Conservation (phyloP, 2,888 invertebrate species). For the Lithodes maja region DNA sequence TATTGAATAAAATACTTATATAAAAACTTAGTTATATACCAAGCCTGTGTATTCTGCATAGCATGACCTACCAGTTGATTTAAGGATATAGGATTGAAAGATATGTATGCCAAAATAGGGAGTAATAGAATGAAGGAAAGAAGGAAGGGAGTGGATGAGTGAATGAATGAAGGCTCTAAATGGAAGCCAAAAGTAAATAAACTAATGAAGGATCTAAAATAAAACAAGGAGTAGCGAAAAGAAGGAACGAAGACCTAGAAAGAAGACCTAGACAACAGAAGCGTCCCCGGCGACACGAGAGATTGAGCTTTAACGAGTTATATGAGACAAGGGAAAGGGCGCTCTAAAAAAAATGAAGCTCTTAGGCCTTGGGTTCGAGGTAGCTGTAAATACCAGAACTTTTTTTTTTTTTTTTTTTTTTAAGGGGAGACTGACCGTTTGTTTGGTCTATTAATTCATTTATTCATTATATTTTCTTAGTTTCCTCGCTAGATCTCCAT, state of each 20-base stretch:
- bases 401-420: constrained; percentile 1
- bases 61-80: too few species aligned
- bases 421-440: not conserved
- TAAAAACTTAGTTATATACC: too few species aligned
- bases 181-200: too few species aligned
- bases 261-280: too few species aligned
- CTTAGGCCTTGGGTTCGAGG: constrained; percentile 15
- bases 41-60: too few species aligned
- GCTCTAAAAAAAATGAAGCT: not conserved
- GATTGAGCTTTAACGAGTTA: constrained; percentile 25
- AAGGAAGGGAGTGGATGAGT: not conserved
- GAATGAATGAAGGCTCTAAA: too few species aligned
- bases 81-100: not conserved
- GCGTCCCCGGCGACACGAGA: not conserved
- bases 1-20: too few species aligned
- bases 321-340: constrained; percentile 15
- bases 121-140: not conserved
- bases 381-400: constrained; percentile 24
- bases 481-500: not conserved
- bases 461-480: constrained; percentile 2
- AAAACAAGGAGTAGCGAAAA: too few species aligned
- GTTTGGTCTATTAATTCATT: not conserved
- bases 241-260: too few species aligned
- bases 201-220: too few species aligned
- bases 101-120: not conserved